phyloP scores from a whole-genome alignment of 1,140 invertebrate genomes.

The Protaetia brevitarsis region DNA sequence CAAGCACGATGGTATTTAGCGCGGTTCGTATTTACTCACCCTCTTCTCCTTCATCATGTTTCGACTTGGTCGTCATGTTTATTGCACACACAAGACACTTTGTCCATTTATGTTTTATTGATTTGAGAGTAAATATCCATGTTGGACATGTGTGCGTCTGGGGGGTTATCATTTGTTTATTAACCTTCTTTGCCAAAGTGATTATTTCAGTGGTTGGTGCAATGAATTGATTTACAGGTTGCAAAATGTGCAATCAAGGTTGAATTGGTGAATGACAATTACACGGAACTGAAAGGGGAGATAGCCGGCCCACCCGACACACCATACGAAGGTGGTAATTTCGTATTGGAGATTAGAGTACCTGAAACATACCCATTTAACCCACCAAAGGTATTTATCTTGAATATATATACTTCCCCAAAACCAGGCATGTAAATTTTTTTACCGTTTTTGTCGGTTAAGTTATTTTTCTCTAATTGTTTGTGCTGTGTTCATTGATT shows the following conservation, averaged over 20 bases:
- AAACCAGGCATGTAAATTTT: too few species aligned
- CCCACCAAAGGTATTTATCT: slow-evolving; percentile 93
- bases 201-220: background rate
- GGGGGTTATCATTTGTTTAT: slow-evolving; percentile 35
- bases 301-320: slow-evolving; percentile 93
- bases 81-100: too few species aligned
- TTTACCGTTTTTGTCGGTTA: too few species aligned
- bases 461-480: slow-evolving; percentile 4
- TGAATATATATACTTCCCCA: slow-evolving; percentile 22
- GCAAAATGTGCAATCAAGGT: slow-evolving; percentile 89
- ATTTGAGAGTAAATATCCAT: background rate
- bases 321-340: slow-evolving; percentile 93
- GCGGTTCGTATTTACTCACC: background rate
- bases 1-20: background rate
- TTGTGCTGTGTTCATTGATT: too few species aligned
- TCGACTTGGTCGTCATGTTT: background rate
- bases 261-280: slow-evolving; percentile 87
- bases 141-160: slow-evolving; percentile 13
- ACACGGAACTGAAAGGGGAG: slow-evolving; percentile 87
- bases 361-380: slow-evolving; percentile 99
- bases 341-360: slow-evolving; percentile 94
- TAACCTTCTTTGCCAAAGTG: slow-evolving; percentile 28
- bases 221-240: slow-evolving; percentile 59
- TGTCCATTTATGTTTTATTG: too few species aligned
- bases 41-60: background rate